Evolutionary conservation across 2,888 invertebrate species (phyloP), one percentile per base, ranked within the genome.

Genomic region (Agonopterix alstromeriana): DNA sequence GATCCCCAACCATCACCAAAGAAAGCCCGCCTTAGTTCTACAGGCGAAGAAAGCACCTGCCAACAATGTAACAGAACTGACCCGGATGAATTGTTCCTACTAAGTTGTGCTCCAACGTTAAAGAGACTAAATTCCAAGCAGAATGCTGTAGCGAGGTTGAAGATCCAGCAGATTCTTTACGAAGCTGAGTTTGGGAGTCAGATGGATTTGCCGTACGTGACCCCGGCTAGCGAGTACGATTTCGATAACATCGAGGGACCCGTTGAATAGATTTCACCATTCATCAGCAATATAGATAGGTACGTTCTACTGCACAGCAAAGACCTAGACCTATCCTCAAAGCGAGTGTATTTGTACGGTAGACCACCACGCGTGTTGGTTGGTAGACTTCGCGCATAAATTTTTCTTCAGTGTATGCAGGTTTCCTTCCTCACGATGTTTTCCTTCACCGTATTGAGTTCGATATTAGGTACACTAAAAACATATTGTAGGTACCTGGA

Each of bases 101-200:
- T 90, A 1, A 90, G 90, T 51, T 90, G 90, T 60, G 87, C 90
- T 0, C 82, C 90, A 0, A 82, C 83, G 1, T 55, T 91, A 5
- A 89, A 89, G 56, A 42, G 52, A 17, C 58, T 91, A 46, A 86
- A 83, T 42, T 62, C 87, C 0, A 89, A 88, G 53, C 87, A 90
- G 54, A 90, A 90, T 49, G 86, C 90, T 0, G 75, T 88, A 1
- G 90, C 90, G 0, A 75, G 90, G 12, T 65, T 91, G 4, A 90
- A 89, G 61, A 90, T 91, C 11, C 90, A 90, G 57, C 90, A 90
- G 55, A 79, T 89, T 2, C 60, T 91, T 27, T 85, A 87, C 53
- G 90, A 90, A 52, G 86, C 90, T 0, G 91, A 91, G 61, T 91
- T 90, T 45, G 90, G 89, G 1, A 61, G 57, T 1, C 70, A 73